Base-by-base conservation (phyloP, 2,113 vertebrate species). In the Rafetus swinhoei region DNA sequence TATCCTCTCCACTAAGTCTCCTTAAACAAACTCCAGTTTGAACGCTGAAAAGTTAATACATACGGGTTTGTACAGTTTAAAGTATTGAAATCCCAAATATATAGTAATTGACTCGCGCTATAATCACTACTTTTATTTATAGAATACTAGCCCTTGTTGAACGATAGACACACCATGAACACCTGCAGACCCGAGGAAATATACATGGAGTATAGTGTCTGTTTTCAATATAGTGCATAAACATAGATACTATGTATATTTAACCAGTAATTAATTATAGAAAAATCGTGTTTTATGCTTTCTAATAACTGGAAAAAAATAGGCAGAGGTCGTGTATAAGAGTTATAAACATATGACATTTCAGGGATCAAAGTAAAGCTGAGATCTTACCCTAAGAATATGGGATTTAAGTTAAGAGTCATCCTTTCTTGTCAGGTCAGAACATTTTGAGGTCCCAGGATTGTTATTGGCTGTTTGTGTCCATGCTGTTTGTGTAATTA, bases 401-500 rank as follows among this genome's bases (percentile, higher is more conserved):
- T 83, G 35, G 81, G 91, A 89, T 89, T 87, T 80, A 84, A 85
- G 2, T 1, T 93, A 88, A 97, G 96, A 96, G 96, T 82, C 59
- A 93, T 97, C 92, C 90, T 97, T 96, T 97, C 88, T 86, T 94
- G 90, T 96, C 93, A 79, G 92, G 79, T 86, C 86, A 59, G 96
- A 95, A 96, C 91, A 88, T 76, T 97, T 92, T 92, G 88, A 96
- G 93, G 95, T 96, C 87, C 74, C 53, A 69, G 89, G 84, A 81
- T 96, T 96, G 95, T 97, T 98, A 97, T 97, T 97, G 96, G 97
- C 92, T 98, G 95, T 97, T 97, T 95, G 92, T 97, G 94, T 90
- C 88, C 90, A 87, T 95, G 97, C 79, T 97, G 95, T 97, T 97
- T 97, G 98, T 96, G 93, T 97, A 97, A 97, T 96, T 97, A 97